Evolutionary conservation across 2,113 vertebrate genomes (phyloP).

Genomic region (Xyliphius kryptos): DNA sequence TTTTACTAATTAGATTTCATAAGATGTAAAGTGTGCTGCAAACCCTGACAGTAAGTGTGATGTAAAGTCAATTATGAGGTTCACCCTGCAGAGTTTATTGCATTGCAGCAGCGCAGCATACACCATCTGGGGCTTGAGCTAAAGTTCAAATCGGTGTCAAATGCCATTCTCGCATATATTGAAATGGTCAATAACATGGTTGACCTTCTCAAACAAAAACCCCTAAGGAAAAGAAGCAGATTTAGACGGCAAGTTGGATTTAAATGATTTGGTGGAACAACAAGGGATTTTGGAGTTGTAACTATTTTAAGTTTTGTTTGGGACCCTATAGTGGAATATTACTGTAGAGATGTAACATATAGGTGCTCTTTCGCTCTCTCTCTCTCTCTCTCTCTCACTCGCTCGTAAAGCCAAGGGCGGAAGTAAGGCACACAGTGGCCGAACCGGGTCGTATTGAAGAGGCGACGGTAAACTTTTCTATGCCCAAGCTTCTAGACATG

Average conservation of each 20-base stretch:
- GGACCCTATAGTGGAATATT: no score
- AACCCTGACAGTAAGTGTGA: neutral
- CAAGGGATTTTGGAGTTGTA: conserved; percentile 3
- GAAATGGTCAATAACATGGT: conserved; percentile 32
- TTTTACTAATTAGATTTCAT: neutral
- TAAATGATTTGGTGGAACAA: conserved; percentile 2
- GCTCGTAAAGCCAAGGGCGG: no score
- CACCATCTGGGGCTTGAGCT: conserved; percentile 15
- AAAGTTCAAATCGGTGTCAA: conserved; percentile 34
- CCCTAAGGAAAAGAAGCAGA: conserved; percentile 5
- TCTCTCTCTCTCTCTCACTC: conserved; percentile 2
- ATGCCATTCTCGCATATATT: conserved; percentile 37
- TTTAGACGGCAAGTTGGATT: conserved; percentile 6
- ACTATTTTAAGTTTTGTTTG: neutral
- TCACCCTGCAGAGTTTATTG: conserved; percentile 1
- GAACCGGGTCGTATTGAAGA: no score
- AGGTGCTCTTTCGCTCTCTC: neutral
- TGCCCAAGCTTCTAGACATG: no score
- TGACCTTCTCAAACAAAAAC: conserved; percentile 39
- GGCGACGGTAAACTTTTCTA: no score
- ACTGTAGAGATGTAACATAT: no score
- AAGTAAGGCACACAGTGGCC: no score
- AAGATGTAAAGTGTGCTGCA: neutral
- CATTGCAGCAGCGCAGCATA: neutral
- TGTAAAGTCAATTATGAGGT: conserved; percentile 12